Conservation (phyloP, 2,113 vertebrate species). For the Pachyramphus minor region DNA sequence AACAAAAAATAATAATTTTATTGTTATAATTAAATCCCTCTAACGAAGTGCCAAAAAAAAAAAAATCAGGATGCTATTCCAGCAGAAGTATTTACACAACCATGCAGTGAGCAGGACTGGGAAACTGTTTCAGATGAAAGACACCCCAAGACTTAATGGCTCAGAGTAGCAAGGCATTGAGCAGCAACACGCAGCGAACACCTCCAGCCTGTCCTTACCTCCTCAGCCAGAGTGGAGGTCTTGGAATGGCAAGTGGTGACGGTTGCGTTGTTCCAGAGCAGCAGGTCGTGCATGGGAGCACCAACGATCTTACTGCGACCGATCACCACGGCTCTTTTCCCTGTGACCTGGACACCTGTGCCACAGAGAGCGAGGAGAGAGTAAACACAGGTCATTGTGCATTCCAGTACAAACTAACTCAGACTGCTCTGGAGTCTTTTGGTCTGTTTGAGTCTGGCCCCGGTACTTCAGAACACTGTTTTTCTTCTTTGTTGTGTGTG, state of each 20-base stretch:
- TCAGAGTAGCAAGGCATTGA: background rate
- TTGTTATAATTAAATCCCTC: background rate
- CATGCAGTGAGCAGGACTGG: background rate
- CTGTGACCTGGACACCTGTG: constrained; percentile 86
- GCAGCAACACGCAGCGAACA: background rate
- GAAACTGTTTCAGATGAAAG: background rate
- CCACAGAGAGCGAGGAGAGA: background rate
- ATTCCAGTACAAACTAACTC: background rate
- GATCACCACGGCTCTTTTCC: constrained; percentile 90
- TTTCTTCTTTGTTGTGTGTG: background rate
- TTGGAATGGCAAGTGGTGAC: constrained; percentile 97
- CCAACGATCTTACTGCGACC: constrained; percentile 98
- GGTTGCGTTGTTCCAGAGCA: constrained; percentile 93
- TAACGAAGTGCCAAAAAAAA: background rate
- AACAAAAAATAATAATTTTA: background rate
- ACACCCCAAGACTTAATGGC: background rate
- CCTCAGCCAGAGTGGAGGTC: constrained; percentile 82
- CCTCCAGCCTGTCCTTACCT: constrained; percentile 74
- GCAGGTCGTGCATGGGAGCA: constrained; percentile 94
- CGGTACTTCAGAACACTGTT: background rate
- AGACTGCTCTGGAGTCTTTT: background rate
- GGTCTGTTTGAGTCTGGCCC: background rate
- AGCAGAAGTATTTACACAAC: background rate
- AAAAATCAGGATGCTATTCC: background rate
- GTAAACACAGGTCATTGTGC: background rate